phyloP scores from a whole-genome alignment of 1,140 invertebrate genomes.

The Aphis craccivora region DNA sequence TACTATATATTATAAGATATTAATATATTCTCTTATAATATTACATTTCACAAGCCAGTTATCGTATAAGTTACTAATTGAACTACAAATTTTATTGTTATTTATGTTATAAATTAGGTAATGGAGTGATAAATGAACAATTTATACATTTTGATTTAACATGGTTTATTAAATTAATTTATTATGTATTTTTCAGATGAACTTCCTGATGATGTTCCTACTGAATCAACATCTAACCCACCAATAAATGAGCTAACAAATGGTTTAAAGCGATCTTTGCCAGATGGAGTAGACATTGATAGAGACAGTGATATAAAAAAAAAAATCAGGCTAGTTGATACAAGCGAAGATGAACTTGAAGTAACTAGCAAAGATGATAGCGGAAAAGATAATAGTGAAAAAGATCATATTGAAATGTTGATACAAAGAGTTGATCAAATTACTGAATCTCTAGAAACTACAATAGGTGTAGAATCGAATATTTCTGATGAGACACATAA shows the following conservation, averaged over 20 bases:
- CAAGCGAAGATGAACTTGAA: background rate
- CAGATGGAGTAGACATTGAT: background rate
- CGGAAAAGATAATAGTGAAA: background rate
- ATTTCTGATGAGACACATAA: background rate
- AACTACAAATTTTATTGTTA: background rate
- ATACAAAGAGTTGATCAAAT: background rate
- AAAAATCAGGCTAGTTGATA: background rate
- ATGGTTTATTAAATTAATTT: background rate
- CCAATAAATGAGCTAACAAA: background rate
- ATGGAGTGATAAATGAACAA: background rate
- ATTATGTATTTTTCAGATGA: background rate
- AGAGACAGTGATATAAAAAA: background rate
- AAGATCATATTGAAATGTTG: background rate
- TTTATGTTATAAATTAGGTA: background rate
- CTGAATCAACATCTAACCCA: background rate
- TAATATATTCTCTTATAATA: no score
- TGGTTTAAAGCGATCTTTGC: slow-evolving; percentile 31
- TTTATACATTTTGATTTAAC: background rate
- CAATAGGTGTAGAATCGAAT: background rate
- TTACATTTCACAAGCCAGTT: background rate
- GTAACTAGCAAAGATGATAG: background rate
- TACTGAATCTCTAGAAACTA: background rate
- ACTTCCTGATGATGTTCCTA: background rate
- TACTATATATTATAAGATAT: no score
- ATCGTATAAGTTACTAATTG: background rate